These are phyloP conservation scores for Seriola dumerili DNA, from an alignment of 2,113 vertebrate species.

Conservation along the genomic window DNA sequence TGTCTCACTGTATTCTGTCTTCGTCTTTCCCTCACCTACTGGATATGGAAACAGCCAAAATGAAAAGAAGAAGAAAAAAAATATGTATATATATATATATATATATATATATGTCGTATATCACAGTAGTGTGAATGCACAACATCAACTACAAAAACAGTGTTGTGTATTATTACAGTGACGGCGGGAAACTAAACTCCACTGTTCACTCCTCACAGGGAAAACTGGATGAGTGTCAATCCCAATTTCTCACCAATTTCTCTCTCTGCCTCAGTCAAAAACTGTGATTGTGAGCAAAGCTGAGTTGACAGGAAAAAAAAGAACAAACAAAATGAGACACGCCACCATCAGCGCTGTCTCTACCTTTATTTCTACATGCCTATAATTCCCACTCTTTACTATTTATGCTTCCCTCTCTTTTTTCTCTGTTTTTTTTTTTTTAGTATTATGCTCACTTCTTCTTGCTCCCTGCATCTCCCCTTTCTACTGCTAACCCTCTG, in stretches of 20 bases:
- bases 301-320: conserved; percentile 57
- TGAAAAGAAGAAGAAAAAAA: no score
- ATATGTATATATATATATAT: no score
- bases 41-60: no score
- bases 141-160: neutral
- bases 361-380: conserved; percentile 6
- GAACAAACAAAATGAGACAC: conserved; percentile 50
- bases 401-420: neutral
- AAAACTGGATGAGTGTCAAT: conserved; percentile 67
- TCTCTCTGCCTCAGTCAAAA: conserved; percentile 62
- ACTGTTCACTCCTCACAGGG: conserved; percentile 43
- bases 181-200: conserved; percentile 49
- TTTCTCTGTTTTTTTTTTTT: neutral
- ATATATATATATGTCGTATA: no score
- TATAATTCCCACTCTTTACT: conserved; percentile 26
- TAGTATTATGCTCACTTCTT: neutral
- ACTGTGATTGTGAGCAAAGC: conserved; percentile 30
- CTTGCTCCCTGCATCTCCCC: neutral
- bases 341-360: conserved; percentile 47
- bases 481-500: conserved; percentile 24
- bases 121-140: conserved; percentile 8
- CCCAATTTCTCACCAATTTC: conserved; percentile 66
- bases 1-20: no score
- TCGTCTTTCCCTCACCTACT: no score
- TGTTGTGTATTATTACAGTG: conserved; percentile 40